Evolutionary conservation across 1,140 invertebrate genomes (phyloP).

Genomic region (Archivesica marissinica): DNA sequence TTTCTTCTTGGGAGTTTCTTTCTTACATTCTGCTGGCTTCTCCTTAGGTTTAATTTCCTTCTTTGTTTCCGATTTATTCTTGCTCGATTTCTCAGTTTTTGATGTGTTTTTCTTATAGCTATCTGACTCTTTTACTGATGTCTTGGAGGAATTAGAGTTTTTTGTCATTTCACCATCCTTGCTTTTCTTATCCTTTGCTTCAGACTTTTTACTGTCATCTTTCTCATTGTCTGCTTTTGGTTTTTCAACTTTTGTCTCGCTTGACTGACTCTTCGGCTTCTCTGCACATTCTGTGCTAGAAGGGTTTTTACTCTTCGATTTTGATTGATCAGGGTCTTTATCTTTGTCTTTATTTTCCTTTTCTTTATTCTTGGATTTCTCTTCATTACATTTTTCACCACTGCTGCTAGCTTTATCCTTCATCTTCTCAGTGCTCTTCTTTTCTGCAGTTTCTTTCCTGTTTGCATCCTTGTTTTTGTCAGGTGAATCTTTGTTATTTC

Average conservation of each 20-base stretch:
- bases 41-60: slow-evolving; percentile 64
- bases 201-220: slow-evolving; percentile 60
- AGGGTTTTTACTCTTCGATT: slow-evolving; percentile 27
- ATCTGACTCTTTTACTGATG: slow-evolving; percentile 19
- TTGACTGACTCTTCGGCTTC: slow-evolving; percentile 58
- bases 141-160: slow-evolving; percentile 37
- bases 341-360: slow-evolving; percentile 65
- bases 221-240: slow-evolving; percentile 57
- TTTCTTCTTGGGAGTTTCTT: slow-evolving; percentile 67
- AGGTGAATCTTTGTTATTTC: slow-evolving; percentile 67
- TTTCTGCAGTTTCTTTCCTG: slow-evolving; percentile 48
- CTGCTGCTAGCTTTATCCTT: slow-evolving; percentile 62
- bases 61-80: slow-evolving; percentile 53
- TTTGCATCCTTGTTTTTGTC: slow-evolving; percentile 67
- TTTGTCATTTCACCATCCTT: slow-evolving; percentile 51
- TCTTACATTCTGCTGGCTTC: slow-evolving; percentile 54
- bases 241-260: slow-evolving; percentile 78
- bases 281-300: slow-evolving; percentile 34
- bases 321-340: slow-evolving; percentile 50
- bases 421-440: slow-evolving; percentile 55
- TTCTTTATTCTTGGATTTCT: slow-evolving; percentile 62
- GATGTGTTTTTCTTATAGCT: slow-evolving; percentile 44
- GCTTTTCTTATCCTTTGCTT: slow-evolving; percentile 65
- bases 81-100: slow-evolving; percentile 50
- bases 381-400: slow-evolving; percentile 58